Conservation (phyloP, 2,888 invertebrate genomes). For the Listrodromus nycthemerus region DNA sequence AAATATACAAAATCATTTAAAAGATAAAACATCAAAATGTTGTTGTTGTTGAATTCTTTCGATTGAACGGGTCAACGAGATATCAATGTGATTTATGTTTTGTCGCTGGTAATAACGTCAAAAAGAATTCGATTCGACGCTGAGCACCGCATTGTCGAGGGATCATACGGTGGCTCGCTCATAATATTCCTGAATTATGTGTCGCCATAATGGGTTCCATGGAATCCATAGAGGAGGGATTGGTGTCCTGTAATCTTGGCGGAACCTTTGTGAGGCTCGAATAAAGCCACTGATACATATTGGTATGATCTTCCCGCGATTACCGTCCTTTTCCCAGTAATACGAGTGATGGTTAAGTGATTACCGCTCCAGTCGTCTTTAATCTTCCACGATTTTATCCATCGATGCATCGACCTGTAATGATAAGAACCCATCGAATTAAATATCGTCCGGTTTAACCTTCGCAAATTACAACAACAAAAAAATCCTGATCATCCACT, state of each 20-base stretch:
- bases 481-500: too few species aligned
- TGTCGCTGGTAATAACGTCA: constrained; percentile 44
- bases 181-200: constrained; percentile 75
- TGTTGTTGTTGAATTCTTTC: not conserved
- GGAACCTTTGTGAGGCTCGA: constrained; percentile 80
- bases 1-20: constrained; percentile 74
- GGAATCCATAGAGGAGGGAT: constrained; percentile 80
- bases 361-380: constrained; percentile 1
- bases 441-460: too few species aligned
- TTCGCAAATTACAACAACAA: too few species aligned
- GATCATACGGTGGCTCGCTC: constrained; percentile 76
- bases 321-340: constrained; percentile 16
- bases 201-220: constrained; percentile 77
- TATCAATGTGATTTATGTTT: constrained; percentile 28
- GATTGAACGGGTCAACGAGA: too few species aligned
- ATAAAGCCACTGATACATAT: constrained; percentile 77
- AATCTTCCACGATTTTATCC: not conserved
- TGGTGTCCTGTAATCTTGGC: constrained; percentile 82
- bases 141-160: constrained; percentile 76
- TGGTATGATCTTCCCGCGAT: not conserved
- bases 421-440: too few species aligned
- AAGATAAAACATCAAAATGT: constrained; percentile 44
- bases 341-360: not conserved
- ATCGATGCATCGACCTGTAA: too few species aligned
- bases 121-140: constrained; percentile 68